Percentiles rank a stretch among this genome's conserved stretches.
Conservation (phyloP, 2,797 vertebrate species). For the Lagodon rhomboides region DNA sequence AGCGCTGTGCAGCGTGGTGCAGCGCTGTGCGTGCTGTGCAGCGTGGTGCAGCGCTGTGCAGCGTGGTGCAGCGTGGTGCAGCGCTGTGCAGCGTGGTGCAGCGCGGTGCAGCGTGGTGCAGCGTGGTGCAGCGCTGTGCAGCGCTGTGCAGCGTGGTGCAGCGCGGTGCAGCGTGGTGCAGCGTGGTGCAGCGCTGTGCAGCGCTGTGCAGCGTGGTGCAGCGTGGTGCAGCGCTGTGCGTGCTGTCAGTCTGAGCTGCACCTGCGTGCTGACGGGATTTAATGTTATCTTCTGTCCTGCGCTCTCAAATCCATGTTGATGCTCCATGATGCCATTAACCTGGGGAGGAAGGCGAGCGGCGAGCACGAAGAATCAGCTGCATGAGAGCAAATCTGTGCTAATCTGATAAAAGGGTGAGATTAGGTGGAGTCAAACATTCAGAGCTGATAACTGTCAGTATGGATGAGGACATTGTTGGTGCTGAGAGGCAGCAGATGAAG, state of each 20-base stretch:
- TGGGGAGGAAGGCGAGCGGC: neutral
- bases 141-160: no score
- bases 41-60: no score
- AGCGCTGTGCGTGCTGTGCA: no score
- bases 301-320: conserved; percentile 26
- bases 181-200: no score
- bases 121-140: no score
- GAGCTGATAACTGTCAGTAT: conserved; percentile 52
- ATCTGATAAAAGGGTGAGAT: conserved; percentile 82
- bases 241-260: neutral
- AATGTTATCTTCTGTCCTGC: neutral
- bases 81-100: no score
- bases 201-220: no score
- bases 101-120: no score
- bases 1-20: no score
- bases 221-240: no score
- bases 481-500: neutral
- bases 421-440: conserved; percentile 66
- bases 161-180: no score
- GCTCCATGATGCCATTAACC: conserved; percentile 31
- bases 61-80: no score
- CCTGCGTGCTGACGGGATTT: conserved; percentile 36
- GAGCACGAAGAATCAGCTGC: neutral
- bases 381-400: conserved; percentile 63
- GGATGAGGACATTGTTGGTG: conserved; percentile 36